A percentile compares a stretch with the other conserved stretches of the same genome.
phyloP scores from a whole-genome alignment of 2,888 invertebrate genomes.

The Metellina segmentata region DNA sequence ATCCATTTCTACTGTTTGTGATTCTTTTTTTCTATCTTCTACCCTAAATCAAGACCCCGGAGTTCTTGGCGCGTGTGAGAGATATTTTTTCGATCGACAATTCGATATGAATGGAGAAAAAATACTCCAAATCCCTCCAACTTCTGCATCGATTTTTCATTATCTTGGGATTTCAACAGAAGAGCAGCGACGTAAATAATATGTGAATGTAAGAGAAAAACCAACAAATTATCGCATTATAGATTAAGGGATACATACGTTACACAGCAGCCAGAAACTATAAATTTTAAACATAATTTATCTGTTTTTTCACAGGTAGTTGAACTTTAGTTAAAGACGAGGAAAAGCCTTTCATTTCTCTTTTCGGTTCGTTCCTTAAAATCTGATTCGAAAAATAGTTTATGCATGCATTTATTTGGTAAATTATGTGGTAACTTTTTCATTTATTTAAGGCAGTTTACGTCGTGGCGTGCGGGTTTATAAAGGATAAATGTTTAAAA shows the following conservation, averaged over 20 bases:
- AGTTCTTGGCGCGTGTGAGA: constrained; percentile 19
- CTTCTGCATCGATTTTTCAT: constrained; percentile 52
- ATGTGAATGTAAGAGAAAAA: background rate
- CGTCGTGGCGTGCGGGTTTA: no score
- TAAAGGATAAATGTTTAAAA: no score
- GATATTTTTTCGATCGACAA: constrained; percentile 33
- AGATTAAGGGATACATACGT: background rate
- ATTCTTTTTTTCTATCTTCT: constrained; percentile 10
- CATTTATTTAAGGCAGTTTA: no score
- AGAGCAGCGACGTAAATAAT: background rate
- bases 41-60: background rate
- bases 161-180: constrained; percentile 19
- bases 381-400: background rate
- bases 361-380: background rate
- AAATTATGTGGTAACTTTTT: no score
- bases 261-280: background rate
- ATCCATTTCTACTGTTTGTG: constrained; percentile 1
- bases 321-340: background rate
- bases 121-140: background rate
- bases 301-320: background rate
- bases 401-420: no score
- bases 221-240: background rate
- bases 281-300: background rate
- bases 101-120: constrained; percentile 28
- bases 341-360: background rate